A percentile compares a stretch with the other conserved stretches of the same genome.
phyloP scores from a whole-genome alignment of 2,797 vertebrate species.

The Gymnothorax javanicus region DNA sequence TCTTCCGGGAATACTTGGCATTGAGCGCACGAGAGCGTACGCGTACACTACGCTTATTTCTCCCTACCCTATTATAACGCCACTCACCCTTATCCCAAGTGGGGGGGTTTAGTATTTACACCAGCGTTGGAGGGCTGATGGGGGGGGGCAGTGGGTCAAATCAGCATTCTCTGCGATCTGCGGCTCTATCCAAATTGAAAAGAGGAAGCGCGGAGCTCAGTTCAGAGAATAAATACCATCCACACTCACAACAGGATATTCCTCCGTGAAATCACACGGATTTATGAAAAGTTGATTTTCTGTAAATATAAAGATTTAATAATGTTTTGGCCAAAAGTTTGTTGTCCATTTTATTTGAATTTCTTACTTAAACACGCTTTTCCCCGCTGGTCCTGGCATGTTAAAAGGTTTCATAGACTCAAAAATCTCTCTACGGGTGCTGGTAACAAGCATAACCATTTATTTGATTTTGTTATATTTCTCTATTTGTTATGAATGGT shows the following conservation, averaged over 20 bases:
- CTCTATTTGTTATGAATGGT: no score
- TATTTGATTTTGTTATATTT: no score
- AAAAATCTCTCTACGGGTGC: not conserved
- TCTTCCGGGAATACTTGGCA: not conserved
- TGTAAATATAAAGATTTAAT: slow-evolving; percentile 5
- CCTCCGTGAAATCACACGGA: not conserved
- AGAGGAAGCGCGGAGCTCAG: not conserved
- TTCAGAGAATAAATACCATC: not conserved
- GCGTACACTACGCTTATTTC: not conserved
- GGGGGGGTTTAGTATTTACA: slow-evolving; percentile 2
- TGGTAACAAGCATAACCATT: not conserved
- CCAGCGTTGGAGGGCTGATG: not conserved
- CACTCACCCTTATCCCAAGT: not conserved
- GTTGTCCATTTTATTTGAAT: not conserved
- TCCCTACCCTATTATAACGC: not conserved
- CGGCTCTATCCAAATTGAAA: not conserved
- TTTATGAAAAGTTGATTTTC: not conserved
- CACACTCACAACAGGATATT: not conserved
- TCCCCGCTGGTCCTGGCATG: not conserved
- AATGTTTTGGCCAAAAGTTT: not conserved
- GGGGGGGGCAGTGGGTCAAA: not conserved
- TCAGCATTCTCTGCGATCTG: not conserved
- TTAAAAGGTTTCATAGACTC: not conserved
- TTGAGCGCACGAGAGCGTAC: slow-evolving; percentile 1
- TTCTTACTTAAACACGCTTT: not conserved